Percentiles rank a stretch among this genome's conserved stretches.
These are phyloP conservation scores for Cephus cinctus DNA, from an alignment of 1,140 invertebrate genomes.

Conservation along the genomic window DNA sequence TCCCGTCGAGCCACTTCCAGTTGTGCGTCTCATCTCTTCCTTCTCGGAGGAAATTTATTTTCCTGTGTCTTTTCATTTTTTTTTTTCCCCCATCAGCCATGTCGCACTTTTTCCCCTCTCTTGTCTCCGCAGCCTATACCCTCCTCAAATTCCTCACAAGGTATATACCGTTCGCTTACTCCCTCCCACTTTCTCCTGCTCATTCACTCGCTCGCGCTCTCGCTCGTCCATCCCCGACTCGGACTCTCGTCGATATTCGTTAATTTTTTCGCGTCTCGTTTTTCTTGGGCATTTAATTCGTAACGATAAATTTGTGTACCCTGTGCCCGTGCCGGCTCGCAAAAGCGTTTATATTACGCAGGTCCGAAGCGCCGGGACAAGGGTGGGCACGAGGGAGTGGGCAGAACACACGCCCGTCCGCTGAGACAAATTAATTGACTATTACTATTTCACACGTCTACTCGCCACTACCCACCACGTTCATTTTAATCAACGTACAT, in stretches of 20 bases:
- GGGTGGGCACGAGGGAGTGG: neutral
- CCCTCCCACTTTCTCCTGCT: no score
- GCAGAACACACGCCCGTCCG: conserved; percentile 10
- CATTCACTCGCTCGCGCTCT: no score
- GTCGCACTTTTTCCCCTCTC: conserved; percentile 7
- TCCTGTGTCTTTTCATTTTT: conserved; percentile 22
- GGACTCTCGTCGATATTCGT: no score
- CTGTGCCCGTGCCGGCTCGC: conserved; percentile 9
- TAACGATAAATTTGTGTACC: conserved; percentile 4
- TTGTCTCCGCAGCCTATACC: neutral
- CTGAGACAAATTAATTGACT: conserved; percentile 16
- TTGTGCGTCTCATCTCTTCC: no score
- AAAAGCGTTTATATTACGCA: no score
- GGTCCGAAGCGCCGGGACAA: neutral
- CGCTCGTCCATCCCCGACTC: neutral
- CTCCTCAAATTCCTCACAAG: neutral
- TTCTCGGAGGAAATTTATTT: conserved; percentile 18
- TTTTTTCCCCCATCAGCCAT: conserved; percentile 18
- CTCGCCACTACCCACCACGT: no score
- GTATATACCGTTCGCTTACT: neutral
- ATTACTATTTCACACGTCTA: conserved; percentile 16
- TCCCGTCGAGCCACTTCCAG: conserved; percentile 1
- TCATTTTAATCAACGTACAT: no score
- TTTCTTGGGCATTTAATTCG: conserved; percentile 16
- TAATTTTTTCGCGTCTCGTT: conserved; percentile 13